Evolutionary conservation across 2,888 invertebrate genomes (phyloP), one percentile per base, ranked within the genome.

Genomic region (Limnephilus lunatus): DNA sequence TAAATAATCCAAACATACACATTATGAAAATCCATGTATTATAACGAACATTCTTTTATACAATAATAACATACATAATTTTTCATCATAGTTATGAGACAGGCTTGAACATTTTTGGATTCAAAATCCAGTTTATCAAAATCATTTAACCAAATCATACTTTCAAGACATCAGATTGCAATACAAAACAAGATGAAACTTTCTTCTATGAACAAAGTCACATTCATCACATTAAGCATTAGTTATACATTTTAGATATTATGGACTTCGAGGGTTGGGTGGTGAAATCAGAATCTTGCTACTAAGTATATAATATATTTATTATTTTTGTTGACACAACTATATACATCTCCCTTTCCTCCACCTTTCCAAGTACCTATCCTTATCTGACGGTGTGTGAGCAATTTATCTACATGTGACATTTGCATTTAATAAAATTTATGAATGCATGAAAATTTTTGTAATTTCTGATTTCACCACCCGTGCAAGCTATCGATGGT

Each of bases 1-100:
- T 35, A 85, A 85, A 32, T 82, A 82, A 31, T 85, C 39, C 85
- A 39, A 85, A 39, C 85, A 68, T 39, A 14, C 82, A 82, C 14
- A 31, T 30, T 12, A 31, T 31, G 14, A 7, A 31, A 15, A 32
- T 31, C 31, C 14, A 31, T 83, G 25, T 39, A 25, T 25, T 39
- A 25, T 25, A 25, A 9, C 35, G 9, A 11, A 35, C 31, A 83
- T 35, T 83, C 1, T 19, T 35, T 83, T 35, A 25, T 11, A 19
- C 19, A 83, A 83, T 14, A 44, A 44, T 82, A 14, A 82, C 9
- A 30, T 81, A 12, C 14, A n/a, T 15, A 82, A 31, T 82, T 12
- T 32, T 82, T 30, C 30, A 31, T 31, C 31, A 12, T 31, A 31
- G 19, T 4, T n/a, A 32, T 82, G 82, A 31, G 82, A 31, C 82